Evolutionary conservation across 2,113 vertebrate genomes (phyloP).

Genomic region (Corythaeola cristata): DNA sequence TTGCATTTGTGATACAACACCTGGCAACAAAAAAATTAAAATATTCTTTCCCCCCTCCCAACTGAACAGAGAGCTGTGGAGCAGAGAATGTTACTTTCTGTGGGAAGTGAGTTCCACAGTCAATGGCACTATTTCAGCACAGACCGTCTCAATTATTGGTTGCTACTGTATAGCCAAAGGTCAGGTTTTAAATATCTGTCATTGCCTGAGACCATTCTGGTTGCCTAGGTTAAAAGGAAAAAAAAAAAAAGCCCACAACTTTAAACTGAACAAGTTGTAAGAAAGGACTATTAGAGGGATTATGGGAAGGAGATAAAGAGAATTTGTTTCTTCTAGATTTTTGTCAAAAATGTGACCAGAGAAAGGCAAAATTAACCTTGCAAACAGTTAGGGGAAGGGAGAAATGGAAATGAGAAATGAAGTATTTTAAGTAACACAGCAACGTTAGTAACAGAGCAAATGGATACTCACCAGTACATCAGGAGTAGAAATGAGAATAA

Average conservation of each 20-base stretch:
- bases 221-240: neutral
- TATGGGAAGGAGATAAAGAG: neutral
- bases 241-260: neutral
- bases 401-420: neutral
- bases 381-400: neutral
- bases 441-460: neutral
- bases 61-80: neutral
- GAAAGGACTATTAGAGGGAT: neutral
- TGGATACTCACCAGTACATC: neutral
- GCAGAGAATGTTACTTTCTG: neutral
- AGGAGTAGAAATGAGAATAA: neutral
- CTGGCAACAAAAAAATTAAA: neutral
- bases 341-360: neutral
- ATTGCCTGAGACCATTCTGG: neutral
- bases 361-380: neutral
- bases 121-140: neutral
- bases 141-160: neutral
- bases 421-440: neutral
- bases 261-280: neutral
- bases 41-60: neutral
- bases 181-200: neutral
- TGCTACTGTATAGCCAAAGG: neutral
- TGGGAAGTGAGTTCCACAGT: neutral
- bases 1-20: neutral
- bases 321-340: neutral